Evolutionary conservation across 2,888 invertebrate genomes (phyloP).

Genomic region (Coenonympha arcania): DNA sequence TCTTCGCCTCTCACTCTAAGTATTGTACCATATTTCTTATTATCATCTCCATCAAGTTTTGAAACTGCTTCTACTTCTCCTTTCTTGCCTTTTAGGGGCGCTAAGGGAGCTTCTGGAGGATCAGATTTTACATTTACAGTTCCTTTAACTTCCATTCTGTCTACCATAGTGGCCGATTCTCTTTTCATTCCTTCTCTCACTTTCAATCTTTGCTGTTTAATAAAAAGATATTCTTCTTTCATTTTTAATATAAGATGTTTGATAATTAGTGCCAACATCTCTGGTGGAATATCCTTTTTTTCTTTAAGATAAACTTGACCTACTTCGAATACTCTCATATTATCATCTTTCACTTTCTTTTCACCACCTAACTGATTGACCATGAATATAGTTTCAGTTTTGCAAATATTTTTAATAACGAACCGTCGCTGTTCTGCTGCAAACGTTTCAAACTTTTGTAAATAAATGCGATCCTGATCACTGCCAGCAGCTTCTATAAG

Average conservation of each 20-base stretch:
- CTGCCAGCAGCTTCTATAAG: constrained; percentile 58
- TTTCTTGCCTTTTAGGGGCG: constrained; percentile 40
- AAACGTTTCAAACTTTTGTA: constrained; percentile 57
- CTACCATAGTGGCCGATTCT: constrained; percentile 57
- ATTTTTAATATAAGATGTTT: constrained; percentile 63
- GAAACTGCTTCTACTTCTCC: constrained; percentile 29
- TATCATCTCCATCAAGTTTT: constrained; percentile 39
- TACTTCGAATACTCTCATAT: constrained; percentile 59
- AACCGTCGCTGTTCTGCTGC: constrained; percentile 60
- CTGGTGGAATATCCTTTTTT: constrained; percentile 58
- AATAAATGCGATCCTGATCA: constrained; percentile 59
- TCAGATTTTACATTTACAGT: constrained; percentile 42
- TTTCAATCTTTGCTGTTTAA: constrained; percentile 52
- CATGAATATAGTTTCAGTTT: constrained; percentile 67
- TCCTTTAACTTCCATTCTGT: constrained; percentile 49
- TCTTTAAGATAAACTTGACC: constrained; percentile 56
- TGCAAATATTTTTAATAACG: constrained; percentile 64
- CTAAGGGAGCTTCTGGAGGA: constrained; percentile 29
- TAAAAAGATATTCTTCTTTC: constrained; percentile 62
- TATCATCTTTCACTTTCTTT: constrained; percentile 59
- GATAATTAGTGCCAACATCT: constrained; percentile 56
- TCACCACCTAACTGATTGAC: constrained; percentile 63
- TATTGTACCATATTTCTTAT: constrained; percentile 63
- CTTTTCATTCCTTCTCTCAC: constrained; percentile 54
- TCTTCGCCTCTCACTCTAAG: constrained; percentile 70